A percentile compares a stretch with the other conserved stretches of the same genome.
These are phyloP conservation scores for Cybosia mesomella DNA, from an alignment of 2,888 invertebrate genomes.

Conservation along the genomic window DNA sequence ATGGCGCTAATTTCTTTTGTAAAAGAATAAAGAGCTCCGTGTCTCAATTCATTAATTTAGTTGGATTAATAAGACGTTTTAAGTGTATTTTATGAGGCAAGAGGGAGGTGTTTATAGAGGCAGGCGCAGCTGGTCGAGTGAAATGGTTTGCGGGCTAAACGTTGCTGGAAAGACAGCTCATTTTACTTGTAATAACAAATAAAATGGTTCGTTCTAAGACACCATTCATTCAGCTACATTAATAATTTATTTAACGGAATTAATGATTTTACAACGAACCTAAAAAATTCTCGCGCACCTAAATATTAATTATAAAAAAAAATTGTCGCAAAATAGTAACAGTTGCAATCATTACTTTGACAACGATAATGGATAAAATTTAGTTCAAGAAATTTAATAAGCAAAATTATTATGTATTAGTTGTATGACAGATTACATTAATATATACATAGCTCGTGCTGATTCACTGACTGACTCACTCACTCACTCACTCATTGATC, in stretches of 20 bases:
- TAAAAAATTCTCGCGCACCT: neutral
- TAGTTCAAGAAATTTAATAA: neutral
- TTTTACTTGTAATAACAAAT: slow-evolving; percentile 13
- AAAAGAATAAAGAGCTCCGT: slow-evolving; percentile 53
- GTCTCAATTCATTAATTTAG: slow-evolving; percentile 67
- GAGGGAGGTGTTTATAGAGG: slow-evolving; percentile 52
- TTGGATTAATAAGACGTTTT: slow-evolving; percentile 64
- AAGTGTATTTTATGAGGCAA: slow-evolving; percentile 61
- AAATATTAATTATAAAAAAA: too few species aligned
- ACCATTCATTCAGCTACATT: too few species aligned
- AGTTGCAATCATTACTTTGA: too few species aligned
- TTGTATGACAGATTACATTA: too few species aligned
- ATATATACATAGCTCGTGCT: too few species aligned
- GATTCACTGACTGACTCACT: too few species aligned
- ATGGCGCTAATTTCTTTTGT: slow-evolving; percentile 50
- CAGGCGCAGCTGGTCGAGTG: slow-evolving; percentile 44
- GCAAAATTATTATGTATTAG: too few species aligned
- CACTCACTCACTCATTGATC: too few species aligned
- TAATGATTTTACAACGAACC: neutral
- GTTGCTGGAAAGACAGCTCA: slow-evolving; percentile 30
- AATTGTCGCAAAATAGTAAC: too few species aligned
- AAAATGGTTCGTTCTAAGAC: too few species aligned
- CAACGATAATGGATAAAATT: too few species aligned
- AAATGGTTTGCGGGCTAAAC: slow-evolving; percentile 22
- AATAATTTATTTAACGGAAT: neutral